A percentile compares a stretch with the other conserved stretches of the same genome.
Conservation (phyloP, 2,113 vertebrate species). For the Pyrgilauda ruficollis region DNA sequence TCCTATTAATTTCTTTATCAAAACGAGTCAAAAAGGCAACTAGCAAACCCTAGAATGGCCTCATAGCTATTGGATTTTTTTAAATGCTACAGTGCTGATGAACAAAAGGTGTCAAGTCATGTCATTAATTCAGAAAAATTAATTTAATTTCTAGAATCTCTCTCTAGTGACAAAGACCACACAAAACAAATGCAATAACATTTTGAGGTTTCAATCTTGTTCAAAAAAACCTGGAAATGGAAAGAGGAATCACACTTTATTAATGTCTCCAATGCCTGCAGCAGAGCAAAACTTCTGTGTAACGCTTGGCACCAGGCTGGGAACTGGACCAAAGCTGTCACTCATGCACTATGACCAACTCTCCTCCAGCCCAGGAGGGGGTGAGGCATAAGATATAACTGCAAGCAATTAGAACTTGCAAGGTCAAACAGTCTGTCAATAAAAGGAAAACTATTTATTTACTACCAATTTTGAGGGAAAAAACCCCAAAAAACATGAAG, state of each 20-base stretch:
- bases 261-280: not conserved
- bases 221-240: not conserved
- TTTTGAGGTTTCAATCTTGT: not conserved
- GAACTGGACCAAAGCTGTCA: not conserved
- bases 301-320: not conserved
- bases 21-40: not conserved
- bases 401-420: slow-evolving; percentile 9
- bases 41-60: not conserved
- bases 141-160: not conserved
- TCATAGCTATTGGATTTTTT: not conserved
- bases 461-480: not conserved
- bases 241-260: not conserved
- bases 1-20: not conserved
- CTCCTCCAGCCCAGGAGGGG: not conserved
- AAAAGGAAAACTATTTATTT: not conserved
- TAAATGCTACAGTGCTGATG: not conserved
- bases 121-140: not conserved
- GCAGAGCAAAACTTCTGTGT: not conserved
- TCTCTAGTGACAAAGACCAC: not conserved
- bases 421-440: slow-evolving; percentile 1
- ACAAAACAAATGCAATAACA: not conserved
- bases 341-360: not conserved
- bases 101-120: not conserved
- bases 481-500: not conserved
- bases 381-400: not conserved